Conservation (phyloP, 2,888 invertebrate species). For the Suillia variegata region DNA sequence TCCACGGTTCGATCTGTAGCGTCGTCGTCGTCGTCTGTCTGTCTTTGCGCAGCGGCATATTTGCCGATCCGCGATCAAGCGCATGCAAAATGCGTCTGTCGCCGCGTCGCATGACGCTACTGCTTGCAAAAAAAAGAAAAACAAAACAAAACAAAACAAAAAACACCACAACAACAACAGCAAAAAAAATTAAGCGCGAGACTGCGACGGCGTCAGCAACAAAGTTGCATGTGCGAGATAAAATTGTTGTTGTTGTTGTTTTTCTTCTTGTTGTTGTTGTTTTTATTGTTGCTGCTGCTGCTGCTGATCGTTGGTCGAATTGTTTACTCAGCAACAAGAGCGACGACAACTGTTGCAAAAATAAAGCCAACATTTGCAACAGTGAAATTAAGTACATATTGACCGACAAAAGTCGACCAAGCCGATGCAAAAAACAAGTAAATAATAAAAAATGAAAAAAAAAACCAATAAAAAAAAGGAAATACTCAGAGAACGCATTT, state of each 20-base stretch:
- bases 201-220: conserved; percentile 19
- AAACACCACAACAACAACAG: background rate
- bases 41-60: too few relatives aligned
- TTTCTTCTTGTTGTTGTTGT: background rate
- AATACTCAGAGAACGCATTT: too few relatives aligned
- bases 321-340: background rate
- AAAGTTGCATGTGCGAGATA: conserved; percentile 2
- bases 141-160: conserved; percentile 19
- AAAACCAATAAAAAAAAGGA: too few relatives aligned
- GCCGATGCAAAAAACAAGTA: background rate
- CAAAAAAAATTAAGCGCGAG: conserved; percentile 21
- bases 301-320: background rate
- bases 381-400: background rate
- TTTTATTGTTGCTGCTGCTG: background rate
- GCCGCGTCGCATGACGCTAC: background rate
- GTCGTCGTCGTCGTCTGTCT: background rate
- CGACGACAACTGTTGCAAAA: background rate
- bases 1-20: too few relatives aligned
- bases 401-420: background rate
- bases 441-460: background rate
- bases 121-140: conserved; percentile 3
- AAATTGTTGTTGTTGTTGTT: background rate
- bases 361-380: background rate
- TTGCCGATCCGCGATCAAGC: too few relatives aligned
- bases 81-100: background rate